Base-by-base conservation (phyloP, 1,140 invertebrate genomes). In the Drusus annulatus region DNA sequence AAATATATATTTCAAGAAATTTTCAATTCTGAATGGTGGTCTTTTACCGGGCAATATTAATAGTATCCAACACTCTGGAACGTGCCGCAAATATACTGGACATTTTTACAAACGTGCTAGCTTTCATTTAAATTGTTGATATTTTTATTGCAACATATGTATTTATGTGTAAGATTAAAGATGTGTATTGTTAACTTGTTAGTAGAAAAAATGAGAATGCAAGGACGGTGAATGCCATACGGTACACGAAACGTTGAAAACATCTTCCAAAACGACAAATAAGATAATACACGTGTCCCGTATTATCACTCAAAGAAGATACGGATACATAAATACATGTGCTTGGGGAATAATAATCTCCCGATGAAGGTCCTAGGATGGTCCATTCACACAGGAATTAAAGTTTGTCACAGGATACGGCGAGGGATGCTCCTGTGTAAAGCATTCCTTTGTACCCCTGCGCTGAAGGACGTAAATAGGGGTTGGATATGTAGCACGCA, bases 321-420 rank as follows among this genome's bases (percentile, higher is more conserved):
- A 60, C 25, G 62, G 15, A 65, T 65, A 65, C 31, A 65, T 65
- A 65, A 31, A 65, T 65, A 65, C 62, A 65, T 31, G 16, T 65
- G 62, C 17, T 31, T 16, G 36, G 25, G n/a, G 36, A 65, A 65
- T 45, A 45, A 45, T 65, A 65, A 65, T 65, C 21, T 65, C 25
- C 62, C 25, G 17, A 31, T 28, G 62, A 65, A 45, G 36, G 36
- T 45, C 13, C 10, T 21, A 23, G 10, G 62, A 65, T n/a, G 62
- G 13, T 3, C 23, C 25, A 65, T 65, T 65, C 62, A 65, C 36
- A 8, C 4, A 21, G 16, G 62, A 25, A 65, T 65, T 31, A 16
- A 65, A 65, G 23, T 1, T 16, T 65, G 25, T 31, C 25, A 13
- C 62, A n/a, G 25, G 23, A 65, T 31, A 31, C 19, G 10, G 10